phyloP scores from a whole-genome alignment of 92 coral and sea anemone species.

The Metridium senile region DNA sequence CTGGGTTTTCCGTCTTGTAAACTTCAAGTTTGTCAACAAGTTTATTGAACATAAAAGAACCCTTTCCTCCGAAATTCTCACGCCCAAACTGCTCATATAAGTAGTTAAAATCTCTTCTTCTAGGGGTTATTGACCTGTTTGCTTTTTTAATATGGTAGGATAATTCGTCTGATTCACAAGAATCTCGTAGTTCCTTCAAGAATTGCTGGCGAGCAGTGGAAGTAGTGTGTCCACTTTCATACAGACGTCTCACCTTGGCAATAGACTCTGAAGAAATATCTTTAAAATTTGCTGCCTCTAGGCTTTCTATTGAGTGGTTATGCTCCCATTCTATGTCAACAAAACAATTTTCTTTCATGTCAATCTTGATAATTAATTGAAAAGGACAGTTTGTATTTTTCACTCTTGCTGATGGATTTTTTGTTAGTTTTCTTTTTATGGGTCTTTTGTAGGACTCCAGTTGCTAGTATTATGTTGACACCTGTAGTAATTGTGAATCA shows the following conservation, averaged over 20 bases:
- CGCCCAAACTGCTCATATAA: constrained; percentile 50
- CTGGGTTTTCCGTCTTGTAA: constrained; percentile 47
- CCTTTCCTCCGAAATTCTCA: constrained; percentile 62
- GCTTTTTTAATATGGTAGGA: constrained; percentile 65
- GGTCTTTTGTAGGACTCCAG: constrained; percentile 64
- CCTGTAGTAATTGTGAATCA: constrained; percentile 51
- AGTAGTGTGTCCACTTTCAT: constrained; percentile 72
- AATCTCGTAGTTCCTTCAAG: constrained; percentile 48
- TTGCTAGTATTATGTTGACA: constrained; percentile 59
- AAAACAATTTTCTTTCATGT: constrained; percentile 45
- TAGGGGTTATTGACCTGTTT: constrained; percentile 58
- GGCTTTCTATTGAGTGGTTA: constrained; percentile 56
- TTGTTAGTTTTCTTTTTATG: constrained; percentile 42
- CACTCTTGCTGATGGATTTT: constrained; percentile 65
- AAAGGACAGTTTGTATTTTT: constrained; percentile 75
- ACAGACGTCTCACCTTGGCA: constrained; percentile 54
- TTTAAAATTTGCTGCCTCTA: constrained; percentile 59
- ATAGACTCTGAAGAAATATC: constrained; percentile 57
- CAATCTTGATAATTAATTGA: constrained; percentile 50
- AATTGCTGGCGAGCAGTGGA: constrained; percentile 67
- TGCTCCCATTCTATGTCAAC: constrained; percentile 71
- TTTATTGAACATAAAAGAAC: constrained; percentile 38
- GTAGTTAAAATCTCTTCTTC: constrained; percentile 66
- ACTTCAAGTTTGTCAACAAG: constrained; percentile 45
- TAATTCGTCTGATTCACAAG: constrained; percentile 62